Evolutionary conservation across 2,797 vertebrate genomes (phyloP), one percentile per base, ranked within the genome.

Genomic region (Anguilla obscura): DNA sequence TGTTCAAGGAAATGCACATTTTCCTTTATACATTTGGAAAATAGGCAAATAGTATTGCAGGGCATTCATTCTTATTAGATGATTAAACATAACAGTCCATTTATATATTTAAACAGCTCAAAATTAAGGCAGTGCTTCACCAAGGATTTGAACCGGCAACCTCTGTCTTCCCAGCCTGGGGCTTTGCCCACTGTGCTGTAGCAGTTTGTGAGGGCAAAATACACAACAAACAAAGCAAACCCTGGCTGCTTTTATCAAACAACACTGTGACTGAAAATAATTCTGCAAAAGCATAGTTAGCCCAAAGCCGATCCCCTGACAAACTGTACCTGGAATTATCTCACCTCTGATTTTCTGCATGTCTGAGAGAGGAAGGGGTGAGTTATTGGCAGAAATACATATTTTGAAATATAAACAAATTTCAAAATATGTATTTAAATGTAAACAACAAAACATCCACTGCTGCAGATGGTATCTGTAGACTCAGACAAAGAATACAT

Each of bases 251-350:
- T 79, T 79, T 6, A 82, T 82, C 40, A 82, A 50, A n/a, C 79
- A 82, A 8, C 79, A 82, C 79, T 21, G n/a, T 82, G 79, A 82
- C 79, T 50, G 45, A n/a, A 50, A n/a, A 82, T 50, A 48, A 9
- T 76, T 76, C 14, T 76, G 40, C 74, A 27, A 40, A n/a, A 40
- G 36, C 36, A 18, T 5, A 1, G 74, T 40, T 76, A 76, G 74
- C 74, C 36, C 74, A 36, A 33, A 76, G 74, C 74, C 14, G 21
- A 40, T 18, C 33, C 8, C 74, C 18, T 36, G 14, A 14, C 74
- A 33, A 9, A 76, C 33, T 10, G 74, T 76, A 21, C 16, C 36
- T 76, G 30, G 74, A 76, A 40, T 33, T 76, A 76, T 7, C 14
- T 14, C 30, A 40, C 33, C 33, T 45, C 14, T 76, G 10, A 16